phyloP scores from a whole-genome alignment of 2,888 invertebrate species.

The Phengaris arion region DNA sequence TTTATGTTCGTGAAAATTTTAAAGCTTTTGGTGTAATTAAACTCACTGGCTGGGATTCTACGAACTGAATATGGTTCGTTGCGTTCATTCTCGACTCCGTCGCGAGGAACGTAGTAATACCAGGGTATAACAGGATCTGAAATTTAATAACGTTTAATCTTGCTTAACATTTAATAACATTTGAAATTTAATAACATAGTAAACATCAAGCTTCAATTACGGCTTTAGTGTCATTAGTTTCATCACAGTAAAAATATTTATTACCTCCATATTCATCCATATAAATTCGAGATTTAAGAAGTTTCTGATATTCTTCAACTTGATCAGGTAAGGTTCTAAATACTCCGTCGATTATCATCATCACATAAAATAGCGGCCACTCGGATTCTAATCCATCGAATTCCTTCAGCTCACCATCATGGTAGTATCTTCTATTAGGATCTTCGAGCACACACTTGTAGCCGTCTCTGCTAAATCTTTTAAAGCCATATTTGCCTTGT shows the following conservation, averaged over 20 bases:
- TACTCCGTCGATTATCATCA: conserved; percentile 97
- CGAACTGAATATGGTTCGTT: conserved; percentile 83
- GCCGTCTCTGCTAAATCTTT: conserved; percentile 96
- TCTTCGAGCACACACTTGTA: conserved; percentile 94
- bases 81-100: conserved; percentile 85
- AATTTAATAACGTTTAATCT: conserved; percentile 39
- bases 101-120: conserved; percentile 92
- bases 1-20: background rate
- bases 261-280: conserved; percentile 89
- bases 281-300: conserved; percentile 89
- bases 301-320: conserved; percentile 93
- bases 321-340: conserved; percentile 92
- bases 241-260: background rate
- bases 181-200: too few relatives aligned
- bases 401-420: conserved; percentile 94
- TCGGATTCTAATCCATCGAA: conserved; percentile 98
- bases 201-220: background rate
- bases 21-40: background rate
- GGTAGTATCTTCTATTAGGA: conserved; percentile 87
- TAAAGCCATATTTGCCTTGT: conserved; percentile 94
- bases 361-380: conserved; percentile 98
- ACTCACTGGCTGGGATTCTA: conserved; percentile 81
- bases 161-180: background rate
- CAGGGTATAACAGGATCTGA: conserved; percentile 95
- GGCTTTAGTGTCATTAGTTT: conserved; percentile 16